Conservation (phyloP, 2,113 vertebrate species). For the Channa argus region DNA sequence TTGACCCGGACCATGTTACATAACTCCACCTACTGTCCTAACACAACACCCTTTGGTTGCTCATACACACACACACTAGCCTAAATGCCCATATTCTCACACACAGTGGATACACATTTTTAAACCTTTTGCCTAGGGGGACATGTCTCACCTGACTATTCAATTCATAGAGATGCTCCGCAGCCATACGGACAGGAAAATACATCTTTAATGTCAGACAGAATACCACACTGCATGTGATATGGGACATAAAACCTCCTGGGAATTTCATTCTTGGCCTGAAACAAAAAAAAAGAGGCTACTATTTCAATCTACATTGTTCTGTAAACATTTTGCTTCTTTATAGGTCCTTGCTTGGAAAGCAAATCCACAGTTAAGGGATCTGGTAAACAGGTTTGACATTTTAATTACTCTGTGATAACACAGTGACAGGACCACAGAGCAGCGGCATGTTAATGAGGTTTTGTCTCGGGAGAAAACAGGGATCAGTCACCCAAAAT, state of each 20-base stretch:
- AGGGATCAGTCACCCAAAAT: slow-evolving; percentile 2
- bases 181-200: slow-evolving; percentile 9
- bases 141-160: slow-evolving; percentile 44
- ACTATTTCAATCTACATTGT: not conserved
- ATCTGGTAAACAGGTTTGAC: slow-evolving; percentile 16
- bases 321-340: slow-evolving; percentile 4
- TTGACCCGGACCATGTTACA: not conserved
- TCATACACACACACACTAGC: not conserved
- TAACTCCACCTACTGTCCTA: slow-evolving; percentile 46
- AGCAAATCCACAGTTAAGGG: slow-evolving; percentile 5
- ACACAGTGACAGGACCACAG: slow-evolving; percentile 8
- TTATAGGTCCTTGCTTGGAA: not conserved
- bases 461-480: slow-evolving; percentile 1
- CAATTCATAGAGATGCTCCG: slow-evolving; percentile 17
- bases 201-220: not conserved
- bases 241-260: slow-evolving; percentile 1
- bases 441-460: not conserved
- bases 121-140: slow-evolving; percentile 52
- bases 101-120: slow-evolving; percentile 14
- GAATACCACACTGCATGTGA: not conserved
- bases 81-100: slow-evolving; percentile 14
- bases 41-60: not conserved
- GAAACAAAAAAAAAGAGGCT: not conserved
- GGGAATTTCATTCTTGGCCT: not conserved
- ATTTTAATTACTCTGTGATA: slow-evolving; percentile 31